Percentiles rank a stretch among this genome's conserved stretches.
Evolutionary conservation across 1,140 invertebrate genomes (phyloP).

Genomic region (Macrocentrus cingulum): DNA sequence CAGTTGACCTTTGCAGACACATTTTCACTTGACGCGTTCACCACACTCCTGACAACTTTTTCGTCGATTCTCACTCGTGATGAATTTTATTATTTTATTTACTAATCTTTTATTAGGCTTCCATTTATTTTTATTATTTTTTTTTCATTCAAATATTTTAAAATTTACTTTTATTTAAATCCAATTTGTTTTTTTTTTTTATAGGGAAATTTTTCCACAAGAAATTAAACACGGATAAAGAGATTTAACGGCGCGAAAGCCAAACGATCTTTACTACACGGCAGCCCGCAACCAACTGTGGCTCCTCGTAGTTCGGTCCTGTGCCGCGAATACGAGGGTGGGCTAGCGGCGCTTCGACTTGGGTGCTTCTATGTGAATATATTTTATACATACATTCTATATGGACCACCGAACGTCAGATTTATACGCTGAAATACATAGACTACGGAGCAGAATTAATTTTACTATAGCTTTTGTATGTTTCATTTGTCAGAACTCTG

Average conservation of each 20-base stretch:
- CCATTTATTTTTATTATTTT: no score
- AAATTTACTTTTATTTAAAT: neutral
- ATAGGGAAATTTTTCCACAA: neutral
- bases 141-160: no score
- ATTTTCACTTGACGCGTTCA: neutral
- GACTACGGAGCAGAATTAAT: no score
- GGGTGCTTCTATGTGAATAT: neutral
- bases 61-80: no score
- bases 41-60: neutral
- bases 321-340: slow-evolving; percentile 32
- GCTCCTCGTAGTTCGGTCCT: slow-evolving; percentile 45
- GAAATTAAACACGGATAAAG: slow-evolving; percentile 14
- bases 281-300: slow-evolving; percentile 52
- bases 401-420: no score
- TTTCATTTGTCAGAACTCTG: no score
- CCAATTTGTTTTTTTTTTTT: slow-evolving; percentile 2
- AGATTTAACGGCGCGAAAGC: slow-evolving; percentile 20
- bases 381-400: no score
- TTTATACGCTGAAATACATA: no score
- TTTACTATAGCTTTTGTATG: no score
- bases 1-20: slow-evolving; percentile 23
- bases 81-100: no score
- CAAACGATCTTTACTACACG: slow-evolving; percentile 37
- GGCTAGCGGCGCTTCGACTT: slow-evolving; percentile 11
- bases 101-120: neutral